Evolutionary conservation across 2,113 vertebrate species (phyloP), one percentile per base, ranked within the genome.

Genomic region (Pluvianellus socialis): DNA sequence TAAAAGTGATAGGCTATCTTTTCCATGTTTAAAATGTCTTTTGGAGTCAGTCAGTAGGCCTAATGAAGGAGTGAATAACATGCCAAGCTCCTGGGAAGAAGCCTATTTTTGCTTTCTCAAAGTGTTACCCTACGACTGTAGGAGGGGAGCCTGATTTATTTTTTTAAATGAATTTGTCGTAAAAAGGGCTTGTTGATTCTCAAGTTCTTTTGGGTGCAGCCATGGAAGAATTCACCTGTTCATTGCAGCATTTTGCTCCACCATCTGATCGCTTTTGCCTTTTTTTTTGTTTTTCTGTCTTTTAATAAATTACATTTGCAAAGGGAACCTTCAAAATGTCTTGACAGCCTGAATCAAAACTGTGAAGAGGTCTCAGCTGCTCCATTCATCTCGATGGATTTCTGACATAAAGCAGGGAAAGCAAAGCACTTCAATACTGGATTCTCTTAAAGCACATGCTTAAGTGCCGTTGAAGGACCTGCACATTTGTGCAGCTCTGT

Each of bases 341-440:
- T 95, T 96, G 77, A 80, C 62, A 83, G 79, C 55, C 67, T 90
- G 66, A 90, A 76, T 91, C 79, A 83, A 76, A 95, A 83, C 90
- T 88, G 62, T 97, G 96, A 93, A 95, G 92, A 93, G 75, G 67
- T 92, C 85, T 96, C 94, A 94, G 96, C 96, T 97, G 94, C 79
- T 86, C 32, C 63, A 94, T 96, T 96, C 81, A 83, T 91, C 58
- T 86, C 85, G 86, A 5, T 65, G 82, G 62, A 58, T 90, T 95
- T 90, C 58, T 82, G 61, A 70, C 63, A 85, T 77, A 47, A 87
- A 86, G 74, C 1, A 0, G 14, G 62, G 58, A 59, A 90, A 83
- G 85, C 49, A 83, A 86, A 88, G 47, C 62, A 83, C 63, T 96
- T 66, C 76, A 61, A 55, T 66, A 47, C 67, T 88, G 49, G 42